phyloP scores from a whole-genome alignment of 2,888 invertebrate genomes.

The Clitarchus hookeri region DNA sequence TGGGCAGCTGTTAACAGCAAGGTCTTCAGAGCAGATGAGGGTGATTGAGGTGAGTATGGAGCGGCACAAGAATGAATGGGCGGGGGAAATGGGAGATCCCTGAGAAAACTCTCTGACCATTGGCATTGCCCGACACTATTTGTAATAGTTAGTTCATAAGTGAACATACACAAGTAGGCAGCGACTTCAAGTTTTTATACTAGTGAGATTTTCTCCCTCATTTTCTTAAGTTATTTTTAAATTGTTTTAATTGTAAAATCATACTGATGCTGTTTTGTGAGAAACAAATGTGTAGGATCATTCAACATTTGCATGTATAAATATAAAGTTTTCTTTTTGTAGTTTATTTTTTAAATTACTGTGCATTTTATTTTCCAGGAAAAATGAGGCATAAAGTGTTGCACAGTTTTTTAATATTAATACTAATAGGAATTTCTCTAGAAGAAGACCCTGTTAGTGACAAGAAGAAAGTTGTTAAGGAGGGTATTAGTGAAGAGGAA shows the following conservation, averaged over 20 bases:
- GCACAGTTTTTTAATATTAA: slow-evolving; percentile 28
- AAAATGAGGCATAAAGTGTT: slow-evolving; percentile 39
- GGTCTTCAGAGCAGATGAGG: too few species aligned
- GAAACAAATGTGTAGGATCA: neutral
- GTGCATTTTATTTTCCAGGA: slow-evolving; percentile 32
- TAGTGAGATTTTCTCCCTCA: neutral
- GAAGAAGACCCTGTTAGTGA: slow-evolving; percentile 18
- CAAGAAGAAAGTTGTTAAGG: neutral
- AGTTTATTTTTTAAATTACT: neutral
- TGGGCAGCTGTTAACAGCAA: too few species aligned
- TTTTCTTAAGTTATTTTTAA: neutral
- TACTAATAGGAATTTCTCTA: slow-evolving; percentile 24
- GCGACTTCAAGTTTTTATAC: too few species aligned
- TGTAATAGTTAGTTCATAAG: too few species aligned
- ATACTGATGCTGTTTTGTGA: neutral
- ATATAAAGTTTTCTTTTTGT: neutral
- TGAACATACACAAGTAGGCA: too few species aligned
- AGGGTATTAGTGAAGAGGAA: neutral
- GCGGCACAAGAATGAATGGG: too few species aligned
- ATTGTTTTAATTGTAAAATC: neutral
- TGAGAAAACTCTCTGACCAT: too few species aligned
- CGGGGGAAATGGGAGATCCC: too few species aligned
- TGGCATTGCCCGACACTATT: too few species aligned
- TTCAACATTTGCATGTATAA: neutral
- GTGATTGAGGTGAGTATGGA: too few species aligned